phyloP scores from a whole-genome alignment of 1,140 invertebrate genomes.

The Drosophila setifemur region DNA sequence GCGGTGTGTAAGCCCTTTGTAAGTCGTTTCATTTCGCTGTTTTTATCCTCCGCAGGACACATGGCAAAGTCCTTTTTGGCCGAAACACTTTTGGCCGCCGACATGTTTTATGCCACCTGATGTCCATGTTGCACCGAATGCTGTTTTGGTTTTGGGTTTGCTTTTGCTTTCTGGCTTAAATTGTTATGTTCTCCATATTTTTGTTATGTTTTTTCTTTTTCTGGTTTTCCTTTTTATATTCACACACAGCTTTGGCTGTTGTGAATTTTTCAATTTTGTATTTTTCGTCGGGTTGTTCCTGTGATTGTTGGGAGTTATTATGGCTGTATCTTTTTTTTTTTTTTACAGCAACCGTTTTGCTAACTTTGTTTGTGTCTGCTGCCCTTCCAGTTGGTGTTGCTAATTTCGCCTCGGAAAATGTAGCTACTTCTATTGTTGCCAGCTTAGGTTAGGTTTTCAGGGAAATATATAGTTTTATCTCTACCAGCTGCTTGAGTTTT shows the following conservation, averaged over 20 bases:
- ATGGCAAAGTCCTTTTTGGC: constrained; percentile 14
- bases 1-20: constrained; percentile 34
- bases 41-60: constrained; percentile 34
- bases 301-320: background rate
- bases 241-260: constrained; percentile 40
- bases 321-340: background rate
- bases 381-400: too few relatives aligned
- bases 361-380: constrained; percentile 5
- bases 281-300: constrained; percentile 31
- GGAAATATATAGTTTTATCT: too few relatives aligned
- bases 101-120: constrained; percentile 50
- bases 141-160: constrained; percentile 4
- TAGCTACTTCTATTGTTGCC: too few relatives aligned
- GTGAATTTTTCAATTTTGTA: constrained; percentile 55
- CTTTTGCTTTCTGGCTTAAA: constrained; percentile 40
- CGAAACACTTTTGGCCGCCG: constrained; percentile 19
- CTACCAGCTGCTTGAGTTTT: too few relatives aligned
- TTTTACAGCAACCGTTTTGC: too few relatives aligned
- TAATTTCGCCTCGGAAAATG: too few relatives aligned
- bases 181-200: constrained; percentile 4
- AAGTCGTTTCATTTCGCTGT: constrained; percentile 24
- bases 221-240: constrained; percentile 17
- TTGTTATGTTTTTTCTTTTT: constrained; percentile 11
- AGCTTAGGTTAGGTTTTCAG: too few relatives aligned
- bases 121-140: constrained; percentile 1